Conservation (phyloP, 2,113 vertebrate species). For the Chrysochloris asiatica region DNA sequence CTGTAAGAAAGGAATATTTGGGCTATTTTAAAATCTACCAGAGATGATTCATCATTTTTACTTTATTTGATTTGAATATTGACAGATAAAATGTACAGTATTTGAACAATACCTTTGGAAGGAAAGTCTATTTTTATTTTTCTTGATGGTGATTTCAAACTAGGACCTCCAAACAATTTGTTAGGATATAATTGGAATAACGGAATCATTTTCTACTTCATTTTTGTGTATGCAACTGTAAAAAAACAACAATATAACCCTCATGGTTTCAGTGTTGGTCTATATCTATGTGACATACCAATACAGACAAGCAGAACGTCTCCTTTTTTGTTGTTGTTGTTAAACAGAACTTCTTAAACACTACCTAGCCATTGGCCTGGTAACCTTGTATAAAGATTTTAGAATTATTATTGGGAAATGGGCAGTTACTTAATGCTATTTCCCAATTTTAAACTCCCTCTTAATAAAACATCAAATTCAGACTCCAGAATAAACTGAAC, state of each 20-base stretch:
- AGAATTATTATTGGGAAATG: slow-evolving; percentile 38
- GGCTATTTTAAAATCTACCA: neutral
- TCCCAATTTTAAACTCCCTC: slow-evolving; percentile 48
- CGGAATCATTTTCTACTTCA: neutral
- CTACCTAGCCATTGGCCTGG: neutral
- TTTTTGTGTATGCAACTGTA: neutral
- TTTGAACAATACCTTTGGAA: slow-evolving; percentile 8
- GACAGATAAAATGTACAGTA: neutral
- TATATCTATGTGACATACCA: neutral
- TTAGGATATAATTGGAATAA: neutral
- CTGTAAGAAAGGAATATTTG: neutral
- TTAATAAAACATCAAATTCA: slow-evolving; percentile 58
- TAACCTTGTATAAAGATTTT: slow-evolving; percentile 32
- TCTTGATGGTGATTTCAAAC: slow-evolving; percentile 22
- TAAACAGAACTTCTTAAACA: slow-evolving; percentile 47
- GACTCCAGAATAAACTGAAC: slow-evolving; percentile 28
- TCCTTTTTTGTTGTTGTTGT: no score
- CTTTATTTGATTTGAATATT: neutral
- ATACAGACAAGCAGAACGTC: slow-evolving; percentile 4
- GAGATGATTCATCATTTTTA: neutral
- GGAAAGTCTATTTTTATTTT: neutral
- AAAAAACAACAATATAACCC: neutral
- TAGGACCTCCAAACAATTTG: neutral
- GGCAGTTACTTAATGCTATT: slow-evolving; percentile 57
- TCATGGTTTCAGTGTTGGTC: neutral